Percentiles rank a stretch among this genome's conserved stretches.
Evolutionary conservation across 2,888 invertebrate genomes (phyloP).

Genomic region (Philopedon plagiatum): DNA sequence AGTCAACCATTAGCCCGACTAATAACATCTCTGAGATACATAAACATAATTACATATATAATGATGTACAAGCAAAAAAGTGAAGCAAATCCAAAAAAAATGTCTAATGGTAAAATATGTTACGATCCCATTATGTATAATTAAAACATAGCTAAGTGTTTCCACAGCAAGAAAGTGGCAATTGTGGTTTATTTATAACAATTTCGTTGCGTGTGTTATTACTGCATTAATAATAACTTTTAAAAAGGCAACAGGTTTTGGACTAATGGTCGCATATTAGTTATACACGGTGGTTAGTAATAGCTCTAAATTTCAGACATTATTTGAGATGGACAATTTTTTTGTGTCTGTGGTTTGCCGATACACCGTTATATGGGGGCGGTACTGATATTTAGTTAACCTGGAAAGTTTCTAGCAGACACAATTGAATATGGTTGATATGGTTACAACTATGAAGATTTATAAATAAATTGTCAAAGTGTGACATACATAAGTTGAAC

Average conservation of each 20-base stretch:
- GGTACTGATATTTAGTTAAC: too few relatives aligned
- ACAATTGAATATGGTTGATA: too few relatives aligned
- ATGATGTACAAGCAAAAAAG: slow-evolving; percentile 6
- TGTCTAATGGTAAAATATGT: slow-evolving; percentile 40
- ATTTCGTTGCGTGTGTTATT: slow-evolving; percentile 39
- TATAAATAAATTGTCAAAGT: too few relatives aligned
- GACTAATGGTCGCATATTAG: slow-evolving; percentile 29
- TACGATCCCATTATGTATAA: slow-evolving; percentile 37
- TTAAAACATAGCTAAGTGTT: slow-evolving; percentile 42
- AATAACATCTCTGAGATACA: background rate
- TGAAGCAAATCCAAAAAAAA: background rate
- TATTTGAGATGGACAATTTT: background rate
- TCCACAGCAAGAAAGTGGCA: slow-evolving; percentile 32
- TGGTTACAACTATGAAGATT: too few relatives aligned
- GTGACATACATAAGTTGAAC: too few relatives aligned
- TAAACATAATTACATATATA: background rate
- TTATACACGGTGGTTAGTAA: slow-evolving; percentile 4
- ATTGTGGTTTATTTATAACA: slow-evolving; percentile 45
- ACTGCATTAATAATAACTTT: slow-evolving; percentile 28
- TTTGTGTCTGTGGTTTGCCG: too few relatives aligned
- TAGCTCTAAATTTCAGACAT: background rate
- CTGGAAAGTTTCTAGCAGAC: too few relatives aligned
- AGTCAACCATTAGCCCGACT: too few relatives aligned
- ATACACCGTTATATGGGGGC: too few relatives aligned
- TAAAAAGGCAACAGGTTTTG: slow-evolving; percentile 22